Evolutionary conservation across 2,113 vertebrate species (phyloP).

Genomic region (Leiothrix lutea): DNA sequence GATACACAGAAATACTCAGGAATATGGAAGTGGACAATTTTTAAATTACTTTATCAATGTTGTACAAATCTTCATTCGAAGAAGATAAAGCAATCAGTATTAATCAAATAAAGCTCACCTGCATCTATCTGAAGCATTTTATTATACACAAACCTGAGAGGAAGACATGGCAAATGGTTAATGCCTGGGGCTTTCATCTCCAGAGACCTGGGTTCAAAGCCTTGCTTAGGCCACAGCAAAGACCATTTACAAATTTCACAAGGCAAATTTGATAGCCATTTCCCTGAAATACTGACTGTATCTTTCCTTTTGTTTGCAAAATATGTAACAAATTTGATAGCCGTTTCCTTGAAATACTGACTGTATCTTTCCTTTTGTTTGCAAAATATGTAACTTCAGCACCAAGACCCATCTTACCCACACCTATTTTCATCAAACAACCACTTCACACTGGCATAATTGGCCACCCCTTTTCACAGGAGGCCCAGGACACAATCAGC

Average conservation of each 20-base stretch:
- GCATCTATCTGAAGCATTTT: not conserved
- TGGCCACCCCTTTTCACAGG: not conserved
- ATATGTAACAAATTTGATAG: no score
- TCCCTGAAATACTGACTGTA: not conserved
- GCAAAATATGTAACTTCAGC: not conserved
- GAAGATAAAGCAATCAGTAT: not conserved
- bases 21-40: not conserved
- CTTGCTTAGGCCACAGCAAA: not conserved
- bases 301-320: not conserved
- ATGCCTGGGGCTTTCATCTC: not conserved
- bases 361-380: not conserved
- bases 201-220: not conserved
- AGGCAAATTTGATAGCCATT: not conserved
- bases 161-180: not conserved
- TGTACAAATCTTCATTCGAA: not conserved
- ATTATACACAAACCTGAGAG: not conserved
- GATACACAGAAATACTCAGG: not conserved
- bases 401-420: not conserved
- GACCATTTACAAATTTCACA: not conserved
- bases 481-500: not conserved
- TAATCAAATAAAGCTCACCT: conserved; percentile 4
- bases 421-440: not conserved
- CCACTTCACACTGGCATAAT: not conserved
- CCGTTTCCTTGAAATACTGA: no score
- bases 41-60: not conserved